Evolutionary conservation across 2,113 vertebrate species (phyloP), one percentile per base, ranked within the genome.

Genomic region (Oenanthe melanoleuca): DNA sequence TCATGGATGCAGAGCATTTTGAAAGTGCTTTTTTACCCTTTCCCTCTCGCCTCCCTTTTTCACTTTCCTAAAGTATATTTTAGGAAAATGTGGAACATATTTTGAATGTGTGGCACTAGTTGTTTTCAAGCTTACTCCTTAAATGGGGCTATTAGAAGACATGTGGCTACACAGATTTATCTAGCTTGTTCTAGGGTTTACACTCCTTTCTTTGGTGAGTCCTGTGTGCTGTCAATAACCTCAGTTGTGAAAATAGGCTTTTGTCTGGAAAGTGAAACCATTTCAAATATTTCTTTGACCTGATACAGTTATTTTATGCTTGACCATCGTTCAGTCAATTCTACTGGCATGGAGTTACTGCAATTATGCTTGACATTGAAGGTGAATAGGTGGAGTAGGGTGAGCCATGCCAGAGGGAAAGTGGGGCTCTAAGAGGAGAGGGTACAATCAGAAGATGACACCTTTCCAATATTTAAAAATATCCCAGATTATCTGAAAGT

Each of bases 131-230:
- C 42, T 86, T 96, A 44, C 6, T 33, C n/a, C 34, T 71, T 79
- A 94, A 91, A 93, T 12, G 26, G 45, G 12, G 6, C 60, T 93
- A 52, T 88, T 91, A 95, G 45, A 63, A 89, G 47, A 93, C 28
- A 72, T 57, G 65, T 22, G 87, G 69, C 66, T 92, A 77, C 75
- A 59, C 65, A 95, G 80, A 96, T 90, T 93, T 96, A 86, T 93
- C 66, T 67, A 47, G 26, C 23, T 92, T 88, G 20, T 94, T 97
- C 65, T 47, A 25, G 24, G 49, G 63, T 92, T 56, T 94, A 86
- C 81, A 81, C 77, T 95, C 25, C 93, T 95, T 92, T 93, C 50
- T 88, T 89, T 77, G 67, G 70, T 64, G 90, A 50, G 42, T 96
- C 69, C 60, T 71, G 12, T 47, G n/a, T 63, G 20, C 73, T 70